A percentile compares a stretch with the other conserved stretches of the same genome.
phyloP scores from a whole-genome alignment of 2,797 vertebrate genomes.

The Paedocypris micromegethes region DNA sequence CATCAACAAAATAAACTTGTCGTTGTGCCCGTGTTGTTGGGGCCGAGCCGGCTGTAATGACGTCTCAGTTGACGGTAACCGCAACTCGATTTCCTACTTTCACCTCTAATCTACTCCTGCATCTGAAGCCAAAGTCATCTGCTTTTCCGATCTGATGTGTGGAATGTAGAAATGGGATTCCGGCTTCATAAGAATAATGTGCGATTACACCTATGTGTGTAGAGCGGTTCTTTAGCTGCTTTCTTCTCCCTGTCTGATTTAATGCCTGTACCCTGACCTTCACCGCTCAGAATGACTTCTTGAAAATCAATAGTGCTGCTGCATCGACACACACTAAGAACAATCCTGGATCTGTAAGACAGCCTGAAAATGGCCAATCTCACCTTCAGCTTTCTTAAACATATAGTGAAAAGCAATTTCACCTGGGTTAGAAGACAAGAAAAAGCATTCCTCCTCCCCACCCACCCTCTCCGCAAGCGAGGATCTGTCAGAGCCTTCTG shows the following conservation, averaged over 20 bases:
- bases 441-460: slow-evolving; percentile 8
- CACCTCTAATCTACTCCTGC: neutral
- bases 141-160: slow-evolving; percentile 2
- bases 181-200: slow-evolving; percentile 15
- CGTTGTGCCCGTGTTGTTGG: neutral
- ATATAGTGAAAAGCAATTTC: slow-evolving; percentile 34
- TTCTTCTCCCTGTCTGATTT: slow-evolving; percentile 34
- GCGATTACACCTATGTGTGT: slow-evolving; percentile 21
- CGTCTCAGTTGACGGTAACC: neutral
- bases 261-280: slow-evolving; percentile 40
- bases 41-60: neutral
- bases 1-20: neutral
- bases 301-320: slow-evolving; percentile 41
- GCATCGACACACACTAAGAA: slow-evolving; percentile 13
- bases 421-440: slow-evolving; percentile 24
- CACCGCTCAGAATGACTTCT: slow-evolving; percentile 38
- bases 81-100: neutral
- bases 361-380: slow-evolving; percentile 27
- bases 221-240: slow-evolving; percentile 11
- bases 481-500: slow-evolving; percentile 20
- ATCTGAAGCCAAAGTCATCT: slow-evolving; percentile 9
- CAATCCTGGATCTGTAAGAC: slow-evolving; percentile 11
- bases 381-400: slow-evolving; percentile 36
- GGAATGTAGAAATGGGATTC: slow-evolving; percentile 21
- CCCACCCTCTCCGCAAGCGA: neutral